Evolutionary conservation across 2,888 invertebrate species (phyloP).

Genomic region (Nephrotoma appendiculata): DNA sequence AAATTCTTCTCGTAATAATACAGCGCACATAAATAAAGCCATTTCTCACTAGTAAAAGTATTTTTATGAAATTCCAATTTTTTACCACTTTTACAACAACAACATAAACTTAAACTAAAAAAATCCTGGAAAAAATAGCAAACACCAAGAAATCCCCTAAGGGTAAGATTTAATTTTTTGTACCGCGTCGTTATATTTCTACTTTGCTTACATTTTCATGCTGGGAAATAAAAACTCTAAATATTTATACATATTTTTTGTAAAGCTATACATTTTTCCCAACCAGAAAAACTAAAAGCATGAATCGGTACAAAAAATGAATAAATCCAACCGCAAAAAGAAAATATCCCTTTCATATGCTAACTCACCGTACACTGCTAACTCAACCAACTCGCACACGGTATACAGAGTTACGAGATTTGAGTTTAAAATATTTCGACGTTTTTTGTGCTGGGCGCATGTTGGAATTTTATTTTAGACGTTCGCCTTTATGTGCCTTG

Average conservation of each 20-base stretch:
- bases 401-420: background rate
- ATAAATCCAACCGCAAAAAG: background rate
- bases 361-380: background rate
- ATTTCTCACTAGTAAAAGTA: background rate
- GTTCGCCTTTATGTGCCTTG: background rate
- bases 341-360: background rate
- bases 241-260: background rate
- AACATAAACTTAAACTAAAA: background rate
- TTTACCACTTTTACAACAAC: background rate
- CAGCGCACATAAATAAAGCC: background rate
- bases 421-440: background rate
- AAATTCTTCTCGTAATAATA: background rate
- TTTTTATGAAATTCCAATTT: background rate
- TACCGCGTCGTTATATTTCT: background rate
- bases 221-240: background rate
- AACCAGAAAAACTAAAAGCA: background rate
- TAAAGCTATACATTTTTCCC: background rate
- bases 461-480: background rate
- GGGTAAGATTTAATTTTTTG: background rate
- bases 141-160: background rate
- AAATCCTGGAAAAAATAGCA: background rate
- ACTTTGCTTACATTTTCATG: background rate
- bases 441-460: background rate
- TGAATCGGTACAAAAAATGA: background rate
- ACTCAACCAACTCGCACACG: background rate